These are phyloP conservation scores for Hoplias malabaricus DNA, from an alignment of 2,113 vertebrate species.

Conservation along the genomic window DNA sequence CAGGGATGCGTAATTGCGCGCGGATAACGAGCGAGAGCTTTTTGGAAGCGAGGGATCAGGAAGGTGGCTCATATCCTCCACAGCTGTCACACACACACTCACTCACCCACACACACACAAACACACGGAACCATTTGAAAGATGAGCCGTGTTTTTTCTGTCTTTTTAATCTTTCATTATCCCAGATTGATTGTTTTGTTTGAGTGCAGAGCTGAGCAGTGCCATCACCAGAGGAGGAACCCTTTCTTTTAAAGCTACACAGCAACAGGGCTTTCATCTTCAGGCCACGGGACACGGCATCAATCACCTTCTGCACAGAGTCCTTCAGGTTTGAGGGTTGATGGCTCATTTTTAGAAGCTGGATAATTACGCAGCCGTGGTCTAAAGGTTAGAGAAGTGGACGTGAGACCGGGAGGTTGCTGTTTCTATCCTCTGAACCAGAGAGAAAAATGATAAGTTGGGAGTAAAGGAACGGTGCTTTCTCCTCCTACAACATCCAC, in stretches of 20 bases:
- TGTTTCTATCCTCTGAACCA: too few species aligned
- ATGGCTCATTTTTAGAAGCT: too few species aligned
- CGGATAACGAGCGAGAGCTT: conserved; percentile 54
- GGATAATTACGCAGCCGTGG: too few species aligned
- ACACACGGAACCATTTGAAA: too few species aligned
- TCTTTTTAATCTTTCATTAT: conserved; percentile 35
- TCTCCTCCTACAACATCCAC: too few species aligned
- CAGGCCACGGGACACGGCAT: neutral
- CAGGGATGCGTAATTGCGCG: conserved; percentile 63
- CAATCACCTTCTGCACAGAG: too few species aligned
- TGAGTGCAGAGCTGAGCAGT: neutral
- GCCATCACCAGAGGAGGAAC: neutral
- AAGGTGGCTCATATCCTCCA: conserved; percentile 37
- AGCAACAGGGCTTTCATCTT: too few species aligned
- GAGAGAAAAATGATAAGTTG: neutral
- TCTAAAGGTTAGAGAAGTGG: too few species aligned
- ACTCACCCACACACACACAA: too few species aligned
- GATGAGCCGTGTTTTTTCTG: conserved; percentile 20
- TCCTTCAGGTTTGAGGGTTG: too few species aligned
- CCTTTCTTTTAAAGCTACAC: neutral
- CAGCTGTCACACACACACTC: conserved; percentile 10
- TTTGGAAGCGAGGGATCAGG: conserved; percentile 43
- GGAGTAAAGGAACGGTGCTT: neutral
- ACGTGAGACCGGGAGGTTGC: too few species aligned
- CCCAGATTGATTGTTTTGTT: conserved; percentile 11